Base-by-base conservation (phyloP, 2,888 invertebrate species). In the Heliconius hortense region DNA sequence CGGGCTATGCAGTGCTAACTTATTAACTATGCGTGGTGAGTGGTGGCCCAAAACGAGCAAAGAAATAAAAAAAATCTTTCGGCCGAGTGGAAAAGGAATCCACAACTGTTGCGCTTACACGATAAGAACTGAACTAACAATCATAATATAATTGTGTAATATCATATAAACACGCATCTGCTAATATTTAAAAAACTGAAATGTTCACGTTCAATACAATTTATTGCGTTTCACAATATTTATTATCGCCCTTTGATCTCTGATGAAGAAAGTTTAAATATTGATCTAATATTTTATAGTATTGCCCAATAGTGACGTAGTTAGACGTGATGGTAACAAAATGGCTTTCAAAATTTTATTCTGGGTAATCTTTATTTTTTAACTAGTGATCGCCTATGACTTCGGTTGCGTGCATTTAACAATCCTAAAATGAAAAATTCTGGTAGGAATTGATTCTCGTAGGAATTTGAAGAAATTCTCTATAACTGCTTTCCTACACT, bases 221-320 rank as follows among this genome's bases (percentile, higher is more conserved):
- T 62, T 60, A 74, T 69, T 62, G 31, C 31, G 15, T 60, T 62
- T 48, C 60, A 68, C 60, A 68, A 73, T 60, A 68, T 73, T 73
- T 48, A 73, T 60, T 48, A 56, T 31, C 31, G 56, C 69, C 39
- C 56, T 59, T 66, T 66, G 66, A 73, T 73, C 74, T 74, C 53
- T 35, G n/a, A 73, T 64, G 31, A 72, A 21, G 72, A 72, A 64
- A 53, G 35, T 73, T 68, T 43, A 18, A 24, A 64, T 72, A 63
- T 69, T 69, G 64, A 64, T 64, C 64, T 64, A 7, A 24, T 39
- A 39, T 64, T 39, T 64, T 24, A 56, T 59, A 24, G 31, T 21
- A 66, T 35, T 64, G 18, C 28, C 11, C 18, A 13, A 73, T 31
- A 28, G 28, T 18, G 43, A 39, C 66, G 56, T 26, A 60, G 24